Evolutionary conservation across 2,113 vertebrate species (phyloP), one percentile per base, ranked within the genome.

Genomic region (Lagopus muta): DNA sequence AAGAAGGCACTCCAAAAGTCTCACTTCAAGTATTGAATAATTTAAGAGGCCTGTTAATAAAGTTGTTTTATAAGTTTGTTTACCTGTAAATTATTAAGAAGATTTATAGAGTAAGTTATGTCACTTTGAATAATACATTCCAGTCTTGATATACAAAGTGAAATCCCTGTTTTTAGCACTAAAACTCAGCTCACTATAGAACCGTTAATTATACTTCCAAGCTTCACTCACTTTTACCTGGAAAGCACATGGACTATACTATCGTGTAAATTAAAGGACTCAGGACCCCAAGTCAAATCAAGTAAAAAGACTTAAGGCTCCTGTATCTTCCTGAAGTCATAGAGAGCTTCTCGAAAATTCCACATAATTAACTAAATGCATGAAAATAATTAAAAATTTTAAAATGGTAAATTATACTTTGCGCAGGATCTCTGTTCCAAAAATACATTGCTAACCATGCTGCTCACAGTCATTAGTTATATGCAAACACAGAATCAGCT

Each of bases 41-140:
- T 80, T 94, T 47, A 88, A 76, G 25, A 74, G 17, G 45, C 50
- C 10, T 93, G 76, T 82, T 70, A 87, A 85, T 85, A 66, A 81
- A 86, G 72, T 17, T 58, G 6, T 24, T 95, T 94, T 93, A 94
- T 73, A 90, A 84, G 21, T 78, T 73, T 1, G 20, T 93, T 95
- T 96, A 80, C 8, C 69, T 82, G 67, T 9, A 30, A 73, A 67
- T 89, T 91, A 18, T 92, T 28, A 74, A 88, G 55, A 17, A 70
- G 10, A 22, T 82, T 96, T 94, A 95, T 95, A 76, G 79, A 91
- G n/a, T 62, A 87, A 86, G 55, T 93, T 95, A 89, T 92, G 75
- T 76, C 8, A 54, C 28, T 96, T 92, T 89, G n/a, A 95, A 50
- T 82, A 89, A 54, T 30, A 62, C 21, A 82, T 73, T 62, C 11